Evolutionary conservation across 2,888 invertebrate genomes (phyloP).

Genomic region (Hanleya hanleyi): DNA sequence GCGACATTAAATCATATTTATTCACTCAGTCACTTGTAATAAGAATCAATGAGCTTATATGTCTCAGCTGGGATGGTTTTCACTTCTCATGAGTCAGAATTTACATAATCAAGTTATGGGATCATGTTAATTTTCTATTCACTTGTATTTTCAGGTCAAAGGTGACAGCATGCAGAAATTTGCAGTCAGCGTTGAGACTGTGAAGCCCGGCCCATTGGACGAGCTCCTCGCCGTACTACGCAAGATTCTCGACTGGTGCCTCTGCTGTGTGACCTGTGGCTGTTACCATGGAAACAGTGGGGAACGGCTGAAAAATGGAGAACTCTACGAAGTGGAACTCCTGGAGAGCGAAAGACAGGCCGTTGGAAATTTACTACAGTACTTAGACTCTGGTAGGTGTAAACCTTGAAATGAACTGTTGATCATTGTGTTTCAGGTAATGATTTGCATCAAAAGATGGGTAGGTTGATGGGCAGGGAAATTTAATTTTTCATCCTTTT

Average conservation of each 20-base stretch:
- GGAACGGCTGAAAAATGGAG: constrained; percentile 28
- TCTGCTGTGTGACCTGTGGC: constrained; percentile 60
- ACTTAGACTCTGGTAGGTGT: constrained; percentile 55
- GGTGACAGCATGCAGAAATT: constrained; percentile 1
- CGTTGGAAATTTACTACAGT: constrained; percentile 56
- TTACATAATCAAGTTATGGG: too few species aligned
- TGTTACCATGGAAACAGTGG: constrained; percentile 44
- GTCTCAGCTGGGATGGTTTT: too few species aligned
- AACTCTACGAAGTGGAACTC: constrained; percentile 53
- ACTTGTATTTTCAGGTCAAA: background rate
- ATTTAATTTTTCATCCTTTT: too few species aligned
- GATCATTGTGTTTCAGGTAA: background rate
- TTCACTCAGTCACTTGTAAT: too few species aligned
- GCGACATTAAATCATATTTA: too few species aligned
- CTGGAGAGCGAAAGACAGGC: constrained; percentile 57
- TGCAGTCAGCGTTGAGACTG: background rate
- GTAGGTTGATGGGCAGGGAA: too few species aligned
- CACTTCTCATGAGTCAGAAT: too few species aligned
- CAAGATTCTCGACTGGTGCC: constrained; percentile 50
- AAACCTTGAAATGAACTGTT: too few species aligned
- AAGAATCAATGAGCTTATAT: too few species aligned
- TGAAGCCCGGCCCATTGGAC: constrained; percentile 47
- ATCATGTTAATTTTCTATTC: too few species aligned
- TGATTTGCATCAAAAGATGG: background rate
- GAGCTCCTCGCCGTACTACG: constrained; percentile 51